Evolutionary conservation across 2,888 invertebrate species (phyloP).

Genomic region (Zelleria hepariella): DNA sequence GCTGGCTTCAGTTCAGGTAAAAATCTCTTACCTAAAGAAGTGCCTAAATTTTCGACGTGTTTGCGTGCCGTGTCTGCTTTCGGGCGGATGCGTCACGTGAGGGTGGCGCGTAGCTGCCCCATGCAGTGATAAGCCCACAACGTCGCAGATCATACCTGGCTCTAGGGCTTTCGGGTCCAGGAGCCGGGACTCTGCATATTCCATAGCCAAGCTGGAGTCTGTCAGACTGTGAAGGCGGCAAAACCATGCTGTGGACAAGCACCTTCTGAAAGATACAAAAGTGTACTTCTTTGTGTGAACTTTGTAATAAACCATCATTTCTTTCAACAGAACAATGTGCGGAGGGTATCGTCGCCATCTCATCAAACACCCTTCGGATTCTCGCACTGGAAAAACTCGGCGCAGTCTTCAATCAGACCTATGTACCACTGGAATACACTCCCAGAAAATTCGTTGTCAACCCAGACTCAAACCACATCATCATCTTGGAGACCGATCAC

Average conservation of each 20-base stretch:
- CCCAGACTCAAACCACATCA: constrained; percentile 88
- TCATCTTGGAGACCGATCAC: constrained; percentile 97
- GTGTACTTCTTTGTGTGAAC: background rate
- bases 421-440: constrained; percentile 94
- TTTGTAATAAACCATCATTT: background rate
- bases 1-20: constrained; percentile 90
- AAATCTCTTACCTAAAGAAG: background rate
- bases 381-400: constrained; percentile 98
- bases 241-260: constrained; percentile 76
- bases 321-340: constrained; percentile 96
- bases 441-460: constrained; percentile 96
- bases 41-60: constrained; percentile 37
- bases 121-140: constrained; percentile 71
- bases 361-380: constrained; percentile 96
- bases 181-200: constrained; percentile 77
- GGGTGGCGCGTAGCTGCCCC: constrained; percentile 65
- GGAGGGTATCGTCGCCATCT: constrained; percentile 99
- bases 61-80: constrained; percentile 32
- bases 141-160: constrained; percentile 74
- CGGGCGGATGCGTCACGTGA: constrained; percentile 33
- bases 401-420: constrained; percentile 97
- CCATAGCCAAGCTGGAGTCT: constrained; percentile 76
- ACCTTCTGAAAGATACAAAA: background rate
- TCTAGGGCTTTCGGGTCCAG: constrained; percentile 56
- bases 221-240: constrained; percentile 65